Base-by-base conservation (phyloP, 2,113 vertebrate genomes). In the Eptesicus fuscus region DNA sequence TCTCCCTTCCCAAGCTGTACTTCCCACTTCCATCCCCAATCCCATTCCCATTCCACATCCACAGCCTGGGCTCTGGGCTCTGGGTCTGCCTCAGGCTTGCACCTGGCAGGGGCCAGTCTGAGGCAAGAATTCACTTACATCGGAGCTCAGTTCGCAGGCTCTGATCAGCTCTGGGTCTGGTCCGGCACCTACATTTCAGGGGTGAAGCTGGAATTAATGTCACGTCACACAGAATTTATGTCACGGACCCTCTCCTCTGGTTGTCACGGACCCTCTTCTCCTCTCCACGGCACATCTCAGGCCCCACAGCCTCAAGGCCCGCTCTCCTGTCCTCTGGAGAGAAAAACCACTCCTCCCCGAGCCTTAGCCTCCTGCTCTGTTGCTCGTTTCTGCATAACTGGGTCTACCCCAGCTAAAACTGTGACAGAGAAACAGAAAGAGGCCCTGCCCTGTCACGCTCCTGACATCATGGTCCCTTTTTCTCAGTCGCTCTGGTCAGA, bases 61-160 rank as follows among this genome's bases (percentile, higher is more conserved):
- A 42, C 17, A 44, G 20, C 2, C 4, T 71, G 14, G 22, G 30
- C 16, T 69, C 10, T 37, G 20, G 35, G 1, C 4, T n/a, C 17
- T 11, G 7, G n/a, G 28, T 42, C 25, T 28, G 1, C 17, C 1
- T 59, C 22, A n/a, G 16, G 0, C 23, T 28, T 5, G 7, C 20
- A 20, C 1, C 4, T 69, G 13, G 40, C 42, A 35, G 28, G 23
- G 23, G 11, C 47, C 47, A 32, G 35, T 6, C 5, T 70, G 10
- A 4, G 16, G 35, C 1, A 40, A 77, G 40, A 14, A 47, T 65
- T 20, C 35, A 7, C 71, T 59, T 78, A 6, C 44, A 25, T 7
- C 2, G 22, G 25, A 53, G 2, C 30, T 83, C 10, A 47, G 69
- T 20, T 70, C 69, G 32, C 59, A 9, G 22, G 3, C 25, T 78